Conservation (phyloP, 2,113 vertebrate species). For the Bos javanicus region DNA sequence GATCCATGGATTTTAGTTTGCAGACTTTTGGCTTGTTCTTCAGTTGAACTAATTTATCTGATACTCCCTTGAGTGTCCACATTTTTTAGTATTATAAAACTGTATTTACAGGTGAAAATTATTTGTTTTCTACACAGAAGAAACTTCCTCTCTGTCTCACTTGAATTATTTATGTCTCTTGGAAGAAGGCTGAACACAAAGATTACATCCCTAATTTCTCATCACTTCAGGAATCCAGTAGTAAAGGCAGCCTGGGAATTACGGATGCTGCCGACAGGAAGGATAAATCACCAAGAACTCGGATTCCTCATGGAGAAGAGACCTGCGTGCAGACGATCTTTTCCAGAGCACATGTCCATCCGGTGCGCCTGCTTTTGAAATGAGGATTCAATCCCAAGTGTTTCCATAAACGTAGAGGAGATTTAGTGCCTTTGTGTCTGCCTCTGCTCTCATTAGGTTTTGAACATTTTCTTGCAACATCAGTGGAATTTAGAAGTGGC, state of each 20-base stretch:
- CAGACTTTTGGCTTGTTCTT: neutral
- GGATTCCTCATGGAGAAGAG: accelerated
- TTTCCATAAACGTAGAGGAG: neutral
- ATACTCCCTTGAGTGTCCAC: neutral
- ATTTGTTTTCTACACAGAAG: neutral
- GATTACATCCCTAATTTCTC: neutral
- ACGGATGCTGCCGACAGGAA: accelerated
- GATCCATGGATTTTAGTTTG: neutral
- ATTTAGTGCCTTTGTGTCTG: neutral
- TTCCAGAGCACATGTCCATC: accelerated
- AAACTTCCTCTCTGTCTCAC: neutral
- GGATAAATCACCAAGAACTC: neutral
- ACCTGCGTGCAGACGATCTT: accelerated
- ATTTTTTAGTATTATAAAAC: neutral
- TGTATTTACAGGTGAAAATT: constrained; percentile 27
- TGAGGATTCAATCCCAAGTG: neutral
- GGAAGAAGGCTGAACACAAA: neutral
- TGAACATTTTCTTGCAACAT: neutral
- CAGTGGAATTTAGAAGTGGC: neutral
- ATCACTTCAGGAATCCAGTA: neutral
- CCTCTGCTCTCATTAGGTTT: neutral
- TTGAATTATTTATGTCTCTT: constrained; percentile 57
- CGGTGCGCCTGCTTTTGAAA: neutral
- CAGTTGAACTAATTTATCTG: neutral
- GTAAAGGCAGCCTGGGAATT: neutral